Base-by-base conservation (phyloP, 2,797 vertebrate species). In the Gadopsis marmoratus region DNA sequence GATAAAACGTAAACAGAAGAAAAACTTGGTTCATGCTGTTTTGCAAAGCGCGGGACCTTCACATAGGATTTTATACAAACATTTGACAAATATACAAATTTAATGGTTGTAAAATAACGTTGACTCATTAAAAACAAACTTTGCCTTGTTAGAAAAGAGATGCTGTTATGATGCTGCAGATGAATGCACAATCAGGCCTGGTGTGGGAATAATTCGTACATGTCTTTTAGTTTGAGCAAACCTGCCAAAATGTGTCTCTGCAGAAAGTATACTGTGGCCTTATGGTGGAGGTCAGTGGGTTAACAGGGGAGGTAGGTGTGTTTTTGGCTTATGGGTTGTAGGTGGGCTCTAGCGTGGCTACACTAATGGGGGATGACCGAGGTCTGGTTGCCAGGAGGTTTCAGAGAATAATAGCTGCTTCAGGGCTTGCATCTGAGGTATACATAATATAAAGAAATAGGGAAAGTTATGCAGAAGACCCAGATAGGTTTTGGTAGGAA, bases 291-390 rank as follows among this genome's bases (percentile, higher is more conserved):
- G 86, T 91, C 75, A 84, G 77, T 3, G 71, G 74, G 83, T 85
- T 82, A 76, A 58, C 4, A 43, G 85, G 88, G 91, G 88, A 89
- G 91, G 89, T 90, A 91, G 91, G 84, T 78, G 76, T 89, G 85
- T 78, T 88, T 88, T 78, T 87, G 61, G 71, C 76, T 76, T 79
- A 71, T 78, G 71, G 82, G 51, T 61, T 68, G 47, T 35, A 63
- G 74, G 51, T 37, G 62, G 72, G 78, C 39, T 83, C 5, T 63
- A 53, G 43, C 47, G 56, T 59, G 79, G 58, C 55, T 43, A 33
- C 41, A 62, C 21, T 45, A 29, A 11, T 6, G 37, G 31, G 47
- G 41, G 14, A 4, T 10, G 33, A 70, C 56, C 3, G 71, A 78
- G 85, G 79, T 84, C 74, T 78, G 71, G 64, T 78, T 76, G 67